Evolutionary conservation across 2,888 invertebrate genomes (phyloP).

Genomic region (Sinhomidia bicolor): DNA sequence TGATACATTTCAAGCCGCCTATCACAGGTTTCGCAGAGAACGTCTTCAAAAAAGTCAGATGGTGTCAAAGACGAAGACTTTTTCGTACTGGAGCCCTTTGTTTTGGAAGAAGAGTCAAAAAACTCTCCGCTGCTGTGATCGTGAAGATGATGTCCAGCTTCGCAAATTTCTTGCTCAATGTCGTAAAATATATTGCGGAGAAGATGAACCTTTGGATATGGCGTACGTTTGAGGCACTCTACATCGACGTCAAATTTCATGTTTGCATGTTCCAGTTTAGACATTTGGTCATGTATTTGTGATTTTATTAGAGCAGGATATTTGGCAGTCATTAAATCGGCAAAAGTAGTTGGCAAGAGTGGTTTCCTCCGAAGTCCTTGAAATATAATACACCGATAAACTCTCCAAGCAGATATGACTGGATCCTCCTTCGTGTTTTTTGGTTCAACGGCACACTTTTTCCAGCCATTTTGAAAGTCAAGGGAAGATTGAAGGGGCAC

Average conservation of each 20-base stretch:
- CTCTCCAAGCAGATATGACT: conserved; percentile 61
- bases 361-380: conserved; percentile 13
- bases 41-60: neutral
- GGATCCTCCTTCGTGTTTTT: conserved; percentile 43
- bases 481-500: conserved; percentile 24
- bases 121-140: neutral
- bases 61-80: neutral
- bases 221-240: conserved; percentile 37
- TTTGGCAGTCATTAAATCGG: conserved; percentile 16
- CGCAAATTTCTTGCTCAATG: conserved; percentile 51
- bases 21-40: conserved; percentile 45
- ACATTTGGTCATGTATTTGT: conserved; percentile 33
- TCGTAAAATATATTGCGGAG: conserved; percentile 59
- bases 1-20: conserved; percentile 44
- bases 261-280: neutral
- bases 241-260: conserved; percentile 56
- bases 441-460: conserved; percentile 48
- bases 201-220: conserved; percentile 57
- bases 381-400: conserved; percentile 57
- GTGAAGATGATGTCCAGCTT: neutral
- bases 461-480: conserved; percentile 26
- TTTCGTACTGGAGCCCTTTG: neutral
- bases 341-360: conserved; percentile 20
- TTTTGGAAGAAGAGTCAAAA: neutral
- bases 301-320: conserved; percentile 44